phyloP scores from a whole-genome alignment of 2,888 invertebrate species.

The Scaptomyza flava region DNA sequence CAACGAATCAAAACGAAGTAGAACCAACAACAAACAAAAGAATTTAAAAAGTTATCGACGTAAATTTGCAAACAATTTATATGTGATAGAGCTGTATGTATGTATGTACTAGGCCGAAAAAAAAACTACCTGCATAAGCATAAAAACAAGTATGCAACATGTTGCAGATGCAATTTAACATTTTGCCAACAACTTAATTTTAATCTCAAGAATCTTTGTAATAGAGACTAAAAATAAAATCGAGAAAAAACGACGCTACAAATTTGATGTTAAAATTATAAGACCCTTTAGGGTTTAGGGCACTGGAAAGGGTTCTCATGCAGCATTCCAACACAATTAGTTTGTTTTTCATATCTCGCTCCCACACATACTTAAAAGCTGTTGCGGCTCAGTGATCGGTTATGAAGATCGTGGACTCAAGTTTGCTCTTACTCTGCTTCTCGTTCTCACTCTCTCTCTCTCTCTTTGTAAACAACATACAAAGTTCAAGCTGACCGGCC shows the following conservation, averaged over 20 bases:
- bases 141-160: not conserved
- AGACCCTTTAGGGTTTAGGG: not conserved
- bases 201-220: too few species aligned
- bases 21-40: slow-evolving; percentile 14
- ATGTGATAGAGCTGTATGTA: slow-evolving; percentile 1
- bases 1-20: slow-evolving; percentile 63
- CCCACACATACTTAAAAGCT: slow-evolving; percentile 3
- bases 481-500: slow-evolving; percentile 41
- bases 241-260: not conserved
- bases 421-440: slow-evolving; percentile 14
- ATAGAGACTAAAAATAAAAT: too few species aligned
- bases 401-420: slow-evolving; percentile 42
- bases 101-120: not conserved
- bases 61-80: slow-evolving; percentile 16
- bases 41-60: slow-evolving; percentile 18
- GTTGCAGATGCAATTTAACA: not conserved
- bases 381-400: slow-evolving; percentile 41
- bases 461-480: slow-evolving; percentile 25
- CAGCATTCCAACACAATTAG: slow-evolving; percentile 39
- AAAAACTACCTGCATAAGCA: not conserved
- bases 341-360: slow-evolving; percentile 7
- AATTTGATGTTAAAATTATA: not conserved
- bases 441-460: not conserved
- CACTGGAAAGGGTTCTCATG: slow-evolving; percentile 27
- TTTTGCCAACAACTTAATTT: too few species aligned